These are phyloP conservation scores for Lepidurus couesii DNA, from an alignment of 1,140 invertebrate genomes.

Conservation along the genomic window DNA sequence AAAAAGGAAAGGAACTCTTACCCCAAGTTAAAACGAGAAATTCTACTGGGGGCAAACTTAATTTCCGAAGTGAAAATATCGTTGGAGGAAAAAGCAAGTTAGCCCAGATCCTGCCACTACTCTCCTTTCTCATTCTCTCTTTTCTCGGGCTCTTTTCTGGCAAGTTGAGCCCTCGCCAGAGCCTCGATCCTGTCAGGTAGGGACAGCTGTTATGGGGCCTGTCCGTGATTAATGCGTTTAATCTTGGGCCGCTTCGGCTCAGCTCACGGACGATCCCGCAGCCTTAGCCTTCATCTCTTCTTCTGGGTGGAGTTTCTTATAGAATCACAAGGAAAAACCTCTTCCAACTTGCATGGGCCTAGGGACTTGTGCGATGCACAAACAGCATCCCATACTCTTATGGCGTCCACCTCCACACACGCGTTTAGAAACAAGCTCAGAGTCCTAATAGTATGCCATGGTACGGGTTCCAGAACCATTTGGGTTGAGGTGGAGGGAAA, in stretches of 20 bases:
- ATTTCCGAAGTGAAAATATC: conserved; percentile 22
- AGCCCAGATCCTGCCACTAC: neutral
- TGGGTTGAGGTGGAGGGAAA: too few species aligned
- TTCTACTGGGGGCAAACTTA: neutral
- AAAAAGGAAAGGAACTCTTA: neutral
- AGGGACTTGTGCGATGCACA: neutral
- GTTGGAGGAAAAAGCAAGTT: conserved; percentile 6
- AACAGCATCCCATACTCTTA: conserved; percentile 5
- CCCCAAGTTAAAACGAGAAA: neutral
- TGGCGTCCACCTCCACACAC: neutral
- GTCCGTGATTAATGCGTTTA: conserved; percentile 19
- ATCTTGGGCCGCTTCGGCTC: conserved; percentile 16
- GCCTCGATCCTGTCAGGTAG: conserved; percentile 20
- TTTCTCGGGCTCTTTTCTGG: neutral
- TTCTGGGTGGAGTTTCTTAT: conserved; percentile 1
- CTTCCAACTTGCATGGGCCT: conserved; percentile 17
- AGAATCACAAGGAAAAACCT: neutral
- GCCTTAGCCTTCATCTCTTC: conserved; percentile 18
- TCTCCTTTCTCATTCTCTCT: conserved; percentile 19
- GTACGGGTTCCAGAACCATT: neutral
- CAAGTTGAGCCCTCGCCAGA: conserved; percentile 20
- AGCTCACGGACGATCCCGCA: conserved; percentile 16
- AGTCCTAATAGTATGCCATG: neutral
- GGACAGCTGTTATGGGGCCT: conserved; percentile 14
- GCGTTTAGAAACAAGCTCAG: neutral